Evolutionary conservation across 2,888 invertebrate genomes (phyloP), one percentile per base, ranked within the genome.

Genomic region (Pollenia labialis): DNA sequence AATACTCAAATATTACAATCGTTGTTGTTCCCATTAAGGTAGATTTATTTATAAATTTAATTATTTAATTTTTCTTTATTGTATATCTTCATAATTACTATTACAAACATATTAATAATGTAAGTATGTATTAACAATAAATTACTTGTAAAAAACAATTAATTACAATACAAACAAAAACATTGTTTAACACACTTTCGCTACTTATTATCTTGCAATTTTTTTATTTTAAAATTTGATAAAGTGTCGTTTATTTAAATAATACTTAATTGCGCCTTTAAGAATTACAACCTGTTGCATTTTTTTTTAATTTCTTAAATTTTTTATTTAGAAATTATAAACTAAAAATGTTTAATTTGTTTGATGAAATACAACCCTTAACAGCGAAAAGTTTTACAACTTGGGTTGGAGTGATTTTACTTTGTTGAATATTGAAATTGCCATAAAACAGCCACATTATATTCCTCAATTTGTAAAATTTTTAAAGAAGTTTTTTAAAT

Each of bases 11-110:
- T 85, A 89, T 88, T 89, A 89, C 89, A 89, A 89, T 89, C 90
- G 90, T 90, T 89, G 90, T 90, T 89, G 89, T 89, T 90, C 90
- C 90, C 89, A 89, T 89, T 88, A 89, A 88, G 89, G 87, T 90
- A 88, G 88, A 87, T 89, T 88, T 81, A 44, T 60, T 71, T 75
- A 44, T 64, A 58, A 42, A 50, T 40, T 64, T 32, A 11, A 9
- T 52, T 79, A 48, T 68, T 40, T 60, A 23, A 32, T 32, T 32
- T 69, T 62, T 71, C 2, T 23, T 76, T 76, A 52, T 54, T n/a
- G 14, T 64, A 69, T 46, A 76, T 44, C 12, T 2, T 16, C 32
- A 32, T 32, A 32, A 32, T 32, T 32, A 6, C 32, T 6, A 32
- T 32, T 32, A 32, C 32, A 32, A 32, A 32, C 32, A 32, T 6